Conservation (phyloP, 2,113 vertebrate species). For the Neomonachus schauinslandi region DNA sequence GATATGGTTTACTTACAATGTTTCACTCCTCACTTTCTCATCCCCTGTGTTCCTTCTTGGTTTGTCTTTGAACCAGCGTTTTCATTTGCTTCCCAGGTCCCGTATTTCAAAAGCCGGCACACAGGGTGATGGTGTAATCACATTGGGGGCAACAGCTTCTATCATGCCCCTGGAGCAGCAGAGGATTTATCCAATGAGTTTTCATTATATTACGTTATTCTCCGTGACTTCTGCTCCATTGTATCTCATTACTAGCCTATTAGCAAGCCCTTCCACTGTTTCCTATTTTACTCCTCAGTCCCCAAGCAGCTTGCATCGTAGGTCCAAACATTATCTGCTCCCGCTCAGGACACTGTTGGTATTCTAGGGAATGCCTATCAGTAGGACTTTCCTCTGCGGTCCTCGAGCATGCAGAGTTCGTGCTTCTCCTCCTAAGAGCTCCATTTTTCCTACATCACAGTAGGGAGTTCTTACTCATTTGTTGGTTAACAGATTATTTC, state of each 20-base stretch:
- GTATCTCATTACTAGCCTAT: background rate
- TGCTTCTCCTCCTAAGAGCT: conserved; percentile 7
- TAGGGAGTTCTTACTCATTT: background rate
- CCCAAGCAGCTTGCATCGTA: background rate
- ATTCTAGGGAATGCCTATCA: background rate
- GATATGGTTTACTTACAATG: background rate
- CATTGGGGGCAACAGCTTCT: background rate
- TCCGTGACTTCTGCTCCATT: background rate
- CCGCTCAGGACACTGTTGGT: background rate
- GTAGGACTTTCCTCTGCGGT: background rate
- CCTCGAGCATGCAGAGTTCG: background rate
- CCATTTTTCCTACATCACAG: background rate
- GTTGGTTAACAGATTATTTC: background rate
- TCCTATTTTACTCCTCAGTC: background rate
- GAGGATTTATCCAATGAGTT: background rate
- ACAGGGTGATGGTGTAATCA: background rate
- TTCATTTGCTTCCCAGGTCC: background rate
- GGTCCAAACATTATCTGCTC: background rate
- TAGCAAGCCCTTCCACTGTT: background rate
- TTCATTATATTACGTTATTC: background rate
- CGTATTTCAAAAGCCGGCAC: background rate
- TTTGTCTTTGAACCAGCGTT: background rate
- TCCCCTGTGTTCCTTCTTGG: background rate
- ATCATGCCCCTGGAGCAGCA: background rate
- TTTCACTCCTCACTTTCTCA: background rate